Evolutionary conservation across 1,140 invertebrate genomes (phyloP), one percentile per base, ranked within the genome.

Genomic region (Acromyrmex heyeri): DNA sequence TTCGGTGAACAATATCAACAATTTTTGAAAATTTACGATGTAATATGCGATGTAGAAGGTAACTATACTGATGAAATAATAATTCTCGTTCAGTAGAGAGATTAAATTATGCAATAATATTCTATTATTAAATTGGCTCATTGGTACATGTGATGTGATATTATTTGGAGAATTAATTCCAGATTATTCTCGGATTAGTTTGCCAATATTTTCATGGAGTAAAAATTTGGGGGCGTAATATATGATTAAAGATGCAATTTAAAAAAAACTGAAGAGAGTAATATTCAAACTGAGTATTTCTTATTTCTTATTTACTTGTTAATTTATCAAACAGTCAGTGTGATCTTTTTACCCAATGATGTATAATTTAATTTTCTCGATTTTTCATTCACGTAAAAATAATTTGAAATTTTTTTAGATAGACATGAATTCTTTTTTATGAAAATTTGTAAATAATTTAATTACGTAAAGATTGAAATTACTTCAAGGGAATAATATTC

Each of bases 91-190:
- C 18, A 21, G 30, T n/a, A 7, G 30, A 16, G 1, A 24, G 44
- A 44, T 76, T 61, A 24, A 21, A 61, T 76, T 44, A 24, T 38
- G 18, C 16, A 61, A 38, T 50, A 76, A 21, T 61, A 34, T 34
- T 44, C 38, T 30, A 0, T 34, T n/a, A 18, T 30, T 73, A n/a
- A 73, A 30, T 73, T 55, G 14, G 5, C 12, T 57, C 2, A 5
- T 6, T 38, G 18, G 1, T 69, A 18, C 2, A 12, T 24, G 34
- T 44, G 57, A 59, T 7, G 14, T 10, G 24, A 61, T n/a, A 2
- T 76, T 53, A 27, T 50, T 16, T 61, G 14, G 16, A 38, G 59
- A 1, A 61, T 44, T 61, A 44, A 75, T 59, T 3, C n/a, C 14
- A 0, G n/a, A 59, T 57, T 59, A 59, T 38, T 38, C 53, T 1